Evolutionary conservation across 2,113 vertebrate genomes (phyloP).

Genomic region (Lates calcarifer): DNA sequence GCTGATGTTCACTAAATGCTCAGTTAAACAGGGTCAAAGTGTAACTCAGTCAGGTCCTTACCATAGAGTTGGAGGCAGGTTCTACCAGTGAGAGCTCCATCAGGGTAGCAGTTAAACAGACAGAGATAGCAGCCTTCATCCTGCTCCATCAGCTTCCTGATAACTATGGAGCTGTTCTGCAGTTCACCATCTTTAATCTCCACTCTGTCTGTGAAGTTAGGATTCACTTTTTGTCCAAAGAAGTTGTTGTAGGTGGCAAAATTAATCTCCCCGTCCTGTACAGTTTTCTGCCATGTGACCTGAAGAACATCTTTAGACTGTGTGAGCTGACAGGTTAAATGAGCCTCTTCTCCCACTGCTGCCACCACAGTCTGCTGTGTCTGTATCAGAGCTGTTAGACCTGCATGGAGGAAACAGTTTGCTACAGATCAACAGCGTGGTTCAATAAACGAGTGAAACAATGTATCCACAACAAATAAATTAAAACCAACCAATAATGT

Average conservation of each 20-base stretch:
- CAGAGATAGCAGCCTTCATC: slow-evolving; percentile 54
- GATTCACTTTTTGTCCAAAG: neutral
- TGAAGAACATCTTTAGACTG: slow-evolving; percentile 29
- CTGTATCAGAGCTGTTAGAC: neutral
- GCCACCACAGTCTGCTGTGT: neutral
- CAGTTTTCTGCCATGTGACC: slow-evolving; percentile 58
- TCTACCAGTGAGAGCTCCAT: slow-evolving; percentile 1
- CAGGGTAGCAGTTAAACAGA: slow-evolving; percentile 39
- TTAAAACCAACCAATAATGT: too few relatives aligned
- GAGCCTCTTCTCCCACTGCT: slow-evolving; percentile 13
- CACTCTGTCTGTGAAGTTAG: slow-evolving; percentile 5
- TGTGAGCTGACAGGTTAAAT: slow-evolving; percentile 21
- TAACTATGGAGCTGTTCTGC: slow-evolving; percentile 21
- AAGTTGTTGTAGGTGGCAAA: slow-evolving; percentile 24
- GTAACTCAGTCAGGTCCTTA: slow-evolving; percentile 9
- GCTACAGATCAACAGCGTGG: too few relatives aligned
- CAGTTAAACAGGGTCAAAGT: neutral
- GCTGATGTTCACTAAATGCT: too few relatives aligned
- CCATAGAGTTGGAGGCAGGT: slow-evolving; percentile 50
- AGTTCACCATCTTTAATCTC: neutral
- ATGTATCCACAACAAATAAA: too few relatives aligned
- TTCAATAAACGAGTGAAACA: too few relatives aligned
- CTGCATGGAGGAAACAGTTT: neutral
- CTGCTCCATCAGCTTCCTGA: slow-evolving; percentile 9
- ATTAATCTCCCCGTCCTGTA: neutral